Conservation (phyloP, 2,888 invertebrate genomes). For the Drosophila flavopinicola region DNA sequence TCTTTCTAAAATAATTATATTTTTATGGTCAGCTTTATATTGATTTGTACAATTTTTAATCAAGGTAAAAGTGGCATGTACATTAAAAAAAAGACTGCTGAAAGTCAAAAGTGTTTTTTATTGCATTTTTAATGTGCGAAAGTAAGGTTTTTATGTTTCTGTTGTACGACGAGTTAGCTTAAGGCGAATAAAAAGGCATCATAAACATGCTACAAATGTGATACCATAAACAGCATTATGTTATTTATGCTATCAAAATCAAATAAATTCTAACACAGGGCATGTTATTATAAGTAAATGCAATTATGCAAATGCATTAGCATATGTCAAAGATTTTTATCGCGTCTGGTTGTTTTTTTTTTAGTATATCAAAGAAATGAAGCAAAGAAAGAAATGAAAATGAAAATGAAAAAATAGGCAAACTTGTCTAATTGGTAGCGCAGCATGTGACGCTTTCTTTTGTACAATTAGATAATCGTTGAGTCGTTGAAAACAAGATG, state of each 20-base stretch:
- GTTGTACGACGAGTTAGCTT: conserved; percentile 19
- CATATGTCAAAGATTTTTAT: conserved; percentile 13
- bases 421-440: conserved; percentile 67
- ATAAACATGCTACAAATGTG: conserved; percentile 13
- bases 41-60: neutral
- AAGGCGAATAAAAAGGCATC: conserved; percentile 16
- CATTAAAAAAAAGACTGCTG: conserved; percentile 24
- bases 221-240: conserved; percentile 8
- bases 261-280: conserved; percentile 1
- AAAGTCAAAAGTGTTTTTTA: conserved; percentile 31
- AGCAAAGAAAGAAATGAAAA: conserved; percentile 11
- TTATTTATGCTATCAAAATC: conserved; percentile 11
- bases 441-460: conserved; percentile 68
- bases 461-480: conserved; percentile 68
- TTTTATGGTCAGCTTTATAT: no score
- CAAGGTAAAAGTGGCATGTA: conserved; percentile 58
- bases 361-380: conserved; percentile 8
- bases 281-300: neutral
- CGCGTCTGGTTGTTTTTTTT: conserved; percentile 5
- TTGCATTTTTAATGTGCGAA: conserved; percentile 60
- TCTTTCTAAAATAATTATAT: no score
- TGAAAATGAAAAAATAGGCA: conserved; percentile 16
- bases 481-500: conserved; percentile 40
- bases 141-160: conserved; percentile 36
- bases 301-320: conserved; percentile 28